Percentiles rank a stretch among this genome's conserved stretches.
phyloP scores from a whole-genome alignment of 2,888 invertebrate genomes.

The Bimastos eiseni region DNA sequence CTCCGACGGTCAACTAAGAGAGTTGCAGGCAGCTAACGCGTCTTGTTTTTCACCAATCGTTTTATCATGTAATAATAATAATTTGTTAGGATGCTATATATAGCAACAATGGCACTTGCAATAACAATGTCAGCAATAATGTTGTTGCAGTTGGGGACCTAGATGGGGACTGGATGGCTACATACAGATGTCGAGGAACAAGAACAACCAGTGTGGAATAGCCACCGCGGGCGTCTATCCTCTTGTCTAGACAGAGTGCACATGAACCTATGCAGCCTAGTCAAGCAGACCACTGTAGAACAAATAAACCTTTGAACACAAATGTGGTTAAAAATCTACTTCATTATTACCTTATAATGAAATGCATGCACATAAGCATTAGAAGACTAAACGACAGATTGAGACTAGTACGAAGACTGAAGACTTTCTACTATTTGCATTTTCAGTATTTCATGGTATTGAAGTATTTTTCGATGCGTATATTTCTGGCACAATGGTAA shows the following conservation, averaged over 20 bases:
- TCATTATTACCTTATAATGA: background rate
- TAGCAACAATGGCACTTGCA: too few relatives aligned
- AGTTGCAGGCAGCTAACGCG: too few relatives aligned
- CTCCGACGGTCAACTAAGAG: too few relatives aligned
- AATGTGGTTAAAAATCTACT: background rate
- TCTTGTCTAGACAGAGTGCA: constrained; percentile 35
- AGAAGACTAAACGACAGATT: background rate
- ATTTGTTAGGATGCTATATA: too few relatives aligned
- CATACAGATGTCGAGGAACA: constrained; percentile 75
- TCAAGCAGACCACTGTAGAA: background rate
- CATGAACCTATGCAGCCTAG: background rate
- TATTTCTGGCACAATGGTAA: too few relatives aligned
- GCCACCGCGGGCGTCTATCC: constrained; percentile 85
- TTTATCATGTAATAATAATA: too few relatives aligned
- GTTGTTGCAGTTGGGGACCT: constrained; percentile 76
- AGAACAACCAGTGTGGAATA: constrained; percentile 80
- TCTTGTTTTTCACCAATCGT: too few relatives aligned
- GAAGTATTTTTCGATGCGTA: too few relatives aligned
- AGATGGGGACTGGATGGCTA: constrained; percentile 86
- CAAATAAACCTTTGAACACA: background rate
- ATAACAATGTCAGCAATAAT: too few relatives aligned
- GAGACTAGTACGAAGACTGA: background rate
- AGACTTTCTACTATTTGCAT: background rate
- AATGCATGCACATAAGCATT: background rate
- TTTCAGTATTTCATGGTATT: too few relatives aligned